A percentile compares a stretch with the other conserved stretches of the same genome.
phyloP scores from a whole-genome alignment of 2,888 invertebrate species.

The Coelinius sp. region DNA sequence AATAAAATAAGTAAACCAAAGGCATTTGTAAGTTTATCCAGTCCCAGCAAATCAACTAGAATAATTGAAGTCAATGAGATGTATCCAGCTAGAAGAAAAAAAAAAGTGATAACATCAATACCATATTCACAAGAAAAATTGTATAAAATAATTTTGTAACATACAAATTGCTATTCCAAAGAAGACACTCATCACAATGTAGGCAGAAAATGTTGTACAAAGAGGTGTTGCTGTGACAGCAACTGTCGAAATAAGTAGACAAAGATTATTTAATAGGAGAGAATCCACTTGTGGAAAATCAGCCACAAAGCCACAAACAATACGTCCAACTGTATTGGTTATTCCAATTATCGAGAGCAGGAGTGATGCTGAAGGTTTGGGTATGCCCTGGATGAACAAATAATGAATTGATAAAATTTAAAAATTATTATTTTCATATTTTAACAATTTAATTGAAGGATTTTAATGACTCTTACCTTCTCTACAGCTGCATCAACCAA shows the following conservation, averaged over 20 bases:
- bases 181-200: slow-evolving; percentile 86
- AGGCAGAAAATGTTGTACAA: slow-evolving; percentile 82
- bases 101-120: neutral
- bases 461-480: no score
- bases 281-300: slow-evolving; percentile 94
- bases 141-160: neutral
- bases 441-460: neutral
- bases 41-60: slow-evolving; percentile 93
- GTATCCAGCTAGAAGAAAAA: slow-evolving; percentile 83
- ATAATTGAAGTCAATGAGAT: slow-evolving; percentile 98
- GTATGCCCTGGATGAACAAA: slow-evolving; percentile 78
- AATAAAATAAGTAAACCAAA: slow-evolving; percentile 96
- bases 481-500: slow-evolving; percentile 85
- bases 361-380: slow-evolving; percentile 80
- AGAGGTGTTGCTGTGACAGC: slow-evolving; percentile 88
- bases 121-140: neutral
- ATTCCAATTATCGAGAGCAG: slow-evolving; percentile 89
- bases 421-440: neutral
- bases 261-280: slow-evolving; percentile 92
- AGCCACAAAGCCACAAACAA: slow-evolving; percentile 90
- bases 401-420: slow-evolving; percentile 5
- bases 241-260: slow-evolving; percentile 90
- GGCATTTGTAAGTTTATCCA: slow-evolving; percentile 96
- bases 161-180: slow-evolving; percentile 93
- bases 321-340: slow-evolving; percentile 94